These are phyloP conservation scores for Drosophila sproati DNA, from an alignment of 1,140 invertebrate genomes.

Conservation along the genomic window DNA sequence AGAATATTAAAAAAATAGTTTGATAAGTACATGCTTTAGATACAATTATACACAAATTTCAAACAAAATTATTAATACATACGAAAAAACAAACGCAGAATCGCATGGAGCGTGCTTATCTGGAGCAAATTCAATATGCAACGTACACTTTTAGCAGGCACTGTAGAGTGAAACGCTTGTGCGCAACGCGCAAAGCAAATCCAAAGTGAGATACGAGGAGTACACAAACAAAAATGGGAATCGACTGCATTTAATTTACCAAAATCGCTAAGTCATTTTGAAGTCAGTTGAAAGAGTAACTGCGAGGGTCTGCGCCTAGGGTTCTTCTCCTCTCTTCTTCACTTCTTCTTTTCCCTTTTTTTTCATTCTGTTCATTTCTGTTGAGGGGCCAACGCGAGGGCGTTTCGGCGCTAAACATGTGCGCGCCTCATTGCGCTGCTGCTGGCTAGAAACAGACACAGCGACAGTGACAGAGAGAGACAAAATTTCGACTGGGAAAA, in stretches of 20 bases:
- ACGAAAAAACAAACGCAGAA: not conserved
- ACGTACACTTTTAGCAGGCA: slow-evolving; percentile 30
- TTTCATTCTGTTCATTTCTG: not conserved
- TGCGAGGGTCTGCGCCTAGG: slow-evolving; percentile 13
- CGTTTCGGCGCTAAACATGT: slow-evolving; percentile 81
- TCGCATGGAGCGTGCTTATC: slow-evolving; percentile 13
- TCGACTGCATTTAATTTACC: slow-evolving; percentile 35
- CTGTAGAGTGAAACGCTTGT: slow-evolving; percentile 25
- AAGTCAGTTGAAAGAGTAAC: slow-evolving; percentile 40
- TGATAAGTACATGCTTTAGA: too few species aligned
- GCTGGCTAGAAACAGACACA: slow-evolving; percentile 13
- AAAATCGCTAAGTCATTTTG: slow-evolving; percentile 61
- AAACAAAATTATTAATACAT: too few species aligned
- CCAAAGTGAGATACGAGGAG: not conserved
- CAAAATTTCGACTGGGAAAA: slow-evolving; percentile 33
- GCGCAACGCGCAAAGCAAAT: slow-evolving; percentile 15
- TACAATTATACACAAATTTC: too few species aligned
- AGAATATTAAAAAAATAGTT: too few species aligned
- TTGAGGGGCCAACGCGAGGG: slow-evolving; percentile 41
- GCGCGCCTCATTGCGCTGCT: slow-evolving; percentile 63
- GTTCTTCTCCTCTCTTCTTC: not conserved
- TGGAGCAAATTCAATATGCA: not conserved
- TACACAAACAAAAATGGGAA: slow-evolving; percentile 6
- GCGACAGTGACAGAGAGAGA: not conserved
- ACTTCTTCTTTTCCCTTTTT: not conserved